Evolutionary conservation across 2,888 invertebrate genomes (phyloP), one percentile per base, ranked within the genome.

Genomic region (Cheilosia pagana): DNA sequence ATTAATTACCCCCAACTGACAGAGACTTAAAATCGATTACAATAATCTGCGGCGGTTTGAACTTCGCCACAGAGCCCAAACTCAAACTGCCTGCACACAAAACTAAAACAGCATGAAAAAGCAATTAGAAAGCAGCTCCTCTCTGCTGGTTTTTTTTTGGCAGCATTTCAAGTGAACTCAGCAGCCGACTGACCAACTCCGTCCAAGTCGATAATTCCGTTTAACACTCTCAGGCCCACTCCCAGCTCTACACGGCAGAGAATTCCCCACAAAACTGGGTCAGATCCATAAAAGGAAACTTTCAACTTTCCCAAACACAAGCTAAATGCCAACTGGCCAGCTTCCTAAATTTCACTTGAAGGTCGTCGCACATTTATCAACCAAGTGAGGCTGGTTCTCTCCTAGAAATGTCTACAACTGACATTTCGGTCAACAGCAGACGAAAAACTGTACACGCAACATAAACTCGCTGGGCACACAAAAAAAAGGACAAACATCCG

Each of bases 161-260:
- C 39, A 59, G 23, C 19, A 39, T 39, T 59, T 59, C 39, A 53
- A 53, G 50, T 50, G 50, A 50, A 53, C 53, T 76, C 60, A 71
- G 67, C 65, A 70, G 59, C 76, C 77, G 55, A 57, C n/a, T 53
- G 53, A 53, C 53, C 53, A 53, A 28, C 53, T 28, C 53, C 7
- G 16, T 53, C 31, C 53, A 55, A 71, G 82, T 82, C 77, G 71
- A 77, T 82, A 60, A 77, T 76, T 71, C 52, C 55, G 41, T 72
- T 72, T 67, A 77, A 67, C 77, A 71, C 71, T 59, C 48, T 23
- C 35, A 52, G 45, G 28, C 50, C 55, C 16, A 4, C 25, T 25
- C 25, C 25, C 25, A 25, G 48, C 35, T 53, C 62, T 25, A 28
- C 28, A 55, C 21, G 19, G 7, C 12, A 59, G 60, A 35, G 0